phyloP scores from a whole-genome alignment of 2,888 invertebrate genomes.

The Phortica okadai region DNA sequence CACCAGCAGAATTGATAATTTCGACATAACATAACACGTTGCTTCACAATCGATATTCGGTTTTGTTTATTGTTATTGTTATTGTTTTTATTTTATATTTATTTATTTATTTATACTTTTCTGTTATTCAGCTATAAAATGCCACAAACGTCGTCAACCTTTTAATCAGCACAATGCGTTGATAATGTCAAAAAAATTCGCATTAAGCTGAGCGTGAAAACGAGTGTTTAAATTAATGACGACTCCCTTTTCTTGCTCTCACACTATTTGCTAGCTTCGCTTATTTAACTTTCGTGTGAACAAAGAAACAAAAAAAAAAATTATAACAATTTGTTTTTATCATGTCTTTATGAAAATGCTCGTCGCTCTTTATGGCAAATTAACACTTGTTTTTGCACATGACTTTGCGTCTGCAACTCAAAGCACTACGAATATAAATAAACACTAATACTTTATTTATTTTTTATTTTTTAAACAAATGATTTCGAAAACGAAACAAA shows the following conservation, averaged over 20 bases:
- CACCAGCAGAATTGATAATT: constrained; percentile 20
- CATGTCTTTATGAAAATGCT: background rate
- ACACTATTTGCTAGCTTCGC: no score
- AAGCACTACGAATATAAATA: background rate
- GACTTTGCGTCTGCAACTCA: background rate
- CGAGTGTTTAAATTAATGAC: no score
- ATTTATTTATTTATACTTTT: background rate
- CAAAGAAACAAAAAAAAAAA: no score
- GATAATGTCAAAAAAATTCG: no score
- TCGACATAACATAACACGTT: constrained; percentile 21
- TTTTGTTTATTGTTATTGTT: background rate
- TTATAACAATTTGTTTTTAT: no score
- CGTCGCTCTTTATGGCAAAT: background rate
- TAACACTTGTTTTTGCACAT: constrained; percentile 9
- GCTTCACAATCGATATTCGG: background rate
- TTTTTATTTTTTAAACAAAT: background rate
- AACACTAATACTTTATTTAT: background rate
- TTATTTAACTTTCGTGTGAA: no score
- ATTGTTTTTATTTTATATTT: background rate
- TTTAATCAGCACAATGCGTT: no score
- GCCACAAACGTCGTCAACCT: background rate
- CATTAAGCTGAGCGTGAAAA: no score
- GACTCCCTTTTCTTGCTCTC: no score
- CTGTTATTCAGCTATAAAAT: background rate
- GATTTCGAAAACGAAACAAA: no score